Conservation (phyloP, 2,113 vertebrate genomes). For the Capra hircus region DNA sequence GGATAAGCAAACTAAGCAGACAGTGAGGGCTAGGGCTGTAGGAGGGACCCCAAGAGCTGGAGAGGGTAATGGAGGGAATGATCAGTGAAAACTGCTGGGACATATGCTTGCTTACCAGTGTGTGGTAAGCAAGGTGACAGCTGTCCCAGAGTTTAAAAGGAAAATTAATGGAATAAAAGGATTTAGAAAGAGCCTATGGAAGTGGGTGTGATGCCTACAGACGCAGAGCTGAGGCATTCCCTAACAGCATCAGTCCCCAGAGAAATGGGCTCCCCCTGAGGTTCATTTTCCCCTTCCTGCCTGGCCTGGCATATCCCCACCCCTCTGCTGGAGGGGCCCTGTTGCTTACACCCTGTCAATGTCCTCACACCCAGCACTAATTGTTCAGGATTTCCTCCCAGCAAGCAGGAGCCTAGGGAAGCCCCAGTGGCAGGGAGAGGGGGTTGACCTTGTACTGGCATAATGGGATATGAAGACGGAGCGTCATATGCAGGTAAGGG, state of each 20-base stretch:
- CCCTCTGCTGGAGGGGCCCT: not conserved
- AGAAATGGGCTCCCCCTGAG: not conserved
- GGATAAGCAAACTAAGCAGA: not conserved
- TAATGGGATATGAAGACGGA: not conserved
- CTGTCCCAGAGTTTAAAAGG: not conserved
- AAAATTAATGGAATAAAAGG: not conserved
- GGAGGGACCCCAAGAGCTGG: not conserved
- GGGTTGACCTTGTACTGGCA: not conserved
- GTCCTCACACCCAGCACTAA: not conserved
- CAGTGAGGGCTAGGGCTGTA: not conserved
- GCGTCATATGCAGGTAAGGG: not conserved
- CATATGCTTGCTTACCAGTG: not conserved
- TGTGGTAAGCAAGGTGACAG: not conserved
- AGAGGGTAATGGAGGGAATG: not conserved
- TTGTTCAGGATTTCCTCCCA: not conserved
- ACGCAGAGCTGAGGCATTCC: not conserved
- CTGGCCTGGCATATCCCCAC: not conserved
- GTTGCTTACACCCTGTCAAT: not conserved
- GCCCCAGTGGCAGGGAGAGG: not conserved
- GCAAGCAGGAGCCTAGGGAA: slow-evolving; percentile 43
- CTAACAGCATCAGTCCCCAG: not conserved
- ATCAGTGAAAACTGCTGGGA: not conserved
- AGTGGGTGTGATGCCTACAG: not conserved
- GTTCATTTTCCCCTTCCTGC: not conserved
- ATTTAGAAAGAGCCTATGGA: not conserved